Evolutionary conservation across 1,140 invertebrate species (phyloP), one percentile per base, ranked within the genome.

Genomic region (Orius insidiosus): DNA sequence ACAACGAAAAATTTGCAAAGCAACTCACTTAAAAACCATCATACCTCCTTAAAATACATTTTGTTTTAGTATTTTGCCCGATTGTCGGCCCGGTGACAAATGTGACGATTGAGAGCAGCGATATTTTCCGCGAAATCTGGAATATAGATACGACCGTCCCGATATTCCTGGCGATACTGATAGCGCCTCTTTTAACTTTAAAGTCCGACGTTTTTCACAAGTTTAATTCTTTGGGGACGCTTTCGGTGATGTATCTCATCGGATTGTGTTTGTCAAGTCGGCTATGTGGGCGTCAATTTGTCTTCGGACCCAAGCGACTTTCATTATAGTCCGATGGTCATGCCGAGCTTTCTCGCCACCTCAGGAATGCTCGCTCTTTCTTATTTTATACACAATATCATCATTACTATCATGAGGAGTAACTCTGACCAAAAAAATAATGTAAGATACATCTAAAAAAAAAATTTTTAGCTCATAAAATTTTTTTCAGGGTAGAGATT

Each of bases 321-420:
- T 50, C 59, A 70, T 50, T 69, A 67, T 52, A 58, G 60, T 6
- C 58, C 61, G 10, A 45, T 70, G 16, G 61, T 75, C 35, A 60
- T 62, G 43, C 58, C 63, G 6, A 80, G 76, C 45, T 90, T 90
- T 61, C 80, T 81, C 9, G 81, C 79, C 5, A 66, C 92, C 30
- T 83, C 82, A 43, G 89, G 89, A 35, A 82, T 86, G 63, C 62
- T 90, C 9, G 78, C 85, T 1, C 60, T 94, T 13, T 86, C 86
- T 1, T 86, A 85, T 60, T 94, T 92, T 59, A 87, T 94, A 49
- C 89, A 95, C 58, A 94, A 93, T 59, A 88, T 86, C 55, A 78
- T 92, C 41, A 74, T 88, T 14, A 85, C 83, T 0, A 78, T 95
- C 42, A 79, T 88, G 72, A 72, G 75, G 49, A 85, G 78, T 57